Conservation (phyloP, 2,888 invertebrate genomes). For the Chalcis sispes region DNA sequence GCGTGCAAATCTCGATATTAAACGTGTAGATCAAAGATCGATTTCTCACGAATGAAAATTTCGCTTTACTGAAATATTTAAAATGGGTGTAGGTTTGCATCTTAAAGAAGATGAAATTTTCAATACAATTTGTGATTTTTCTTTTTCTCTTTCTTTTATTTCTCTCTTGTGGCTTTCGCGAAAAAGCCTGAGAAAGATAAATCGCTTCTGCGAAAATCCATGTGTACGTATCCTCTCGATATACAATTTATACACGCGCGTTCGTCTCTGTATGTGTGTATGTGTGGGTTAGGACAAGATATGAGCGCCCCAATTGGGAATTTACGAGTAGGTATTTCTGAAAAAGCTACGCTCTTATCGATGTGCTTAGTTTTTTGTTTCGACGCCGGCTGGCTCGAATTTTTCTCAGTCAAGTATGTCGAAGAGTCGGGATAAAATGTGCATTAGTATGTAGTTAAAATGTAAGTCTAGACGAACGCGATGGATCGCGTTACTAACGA, state of each 20-base stretch:
- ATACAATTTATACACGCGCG: not conserved
- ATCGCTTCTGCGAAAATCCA: conserved; percentile 11
- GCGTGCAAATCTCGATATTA: too few species aligned
- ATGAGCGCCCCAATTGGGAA: conserved; percentile 40
- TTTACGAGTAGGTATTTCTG: conserved; percentile 7
- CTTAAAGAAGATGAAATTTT: not conserved
- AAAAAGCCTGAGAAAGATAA: conserved; percentile 13
- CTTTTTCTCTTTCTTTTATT: too few species aligned
- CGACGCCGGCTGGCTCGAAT: not conserved
- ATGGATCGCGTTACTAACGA: conserved; percentile 25
- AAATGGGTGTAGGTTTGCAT: not conserved
- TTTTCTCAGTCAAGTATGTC: too few species aligned
- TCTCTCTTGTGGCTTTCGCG: not conserved
- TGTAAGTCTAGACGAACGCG: conserved; percentile 1
- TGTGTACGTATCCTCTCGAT: not conserved
- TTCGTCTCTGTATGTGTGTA: not conserved
- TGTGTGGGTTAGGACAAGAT: too few species aligned
- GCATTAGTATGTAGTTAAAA: too few species aligned
- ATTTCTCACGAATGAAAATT: conserved; percentile 6
- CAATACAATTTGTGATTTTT: not conserved
- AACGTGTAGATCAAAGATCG: conserved; percentile 25
- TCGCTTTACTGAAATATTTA: not conserved
- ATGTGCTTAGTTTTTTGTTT: conserved; percentile 21
- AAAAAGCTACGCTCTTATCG: conserved; percentile 14
- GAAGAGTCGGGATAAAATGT: too few species aligned